Evolutionary conservation across 2,113 vertebrate genomes (phyloP), one percentile per base, ranked within the genome.

Genomic region (Hyperopisus bebe): DNA sequence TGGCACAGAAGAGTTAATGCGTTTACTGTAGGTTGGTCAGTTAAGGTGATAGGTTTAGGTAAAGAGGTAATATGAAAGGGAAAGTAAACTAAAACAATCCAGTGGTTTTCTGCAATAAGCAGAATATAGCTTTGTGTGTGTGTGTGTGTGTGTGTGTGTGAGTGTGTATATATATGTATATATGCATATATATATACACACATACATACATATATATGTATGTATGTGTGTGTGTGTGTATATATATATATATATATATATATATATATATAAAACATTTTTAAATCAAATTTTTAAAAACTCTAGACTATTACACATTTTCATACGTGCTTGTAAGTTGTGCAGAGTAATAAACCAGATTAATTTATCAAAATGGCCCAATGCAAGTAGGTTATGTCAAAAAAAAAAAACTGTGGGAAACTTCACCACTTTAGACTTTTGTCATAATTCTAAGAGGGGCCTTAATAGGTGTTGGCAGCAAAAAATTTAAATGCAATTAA

Each of bases 291-390:
- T 85, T 48, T 48, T 42, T 1, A 19, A 80, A 42, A 44, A 46
- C 4, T 46, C 39, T 47, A 84, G 8, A 46, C 44, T 84, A 47
- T 84, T 46, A 84, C 44, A 84, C 39, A 84, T 84, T 84, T 84
- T n/a, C 24, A 47, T 27, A 85, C 48, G 48, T 31, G n/a, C 46
- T 86, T 31, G 9, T 39, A 74, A 31, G 35, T 47, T 90, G 74
- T 80, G 74, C 83, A 31, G 89, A 48, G 62, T 27, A 87, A 42
- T 87, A 42, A 80, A 27, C 74, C 86, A 58, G 90, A 90, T 90
- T 92, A 89, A 90, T 92, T 91, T 92, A 92, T 82, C 88, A 92
- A 95, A 93, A 94, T 92, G 94, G 88, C 89, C 90, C 93, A 91
- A 93, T 66, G 17, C 8, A 62, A 44, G 35, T 42, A 88, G 8